These are phyloP conservation scores for Spinibarbus caldwelli DNA, from an alignment of 2,797 vertebrate species.

Conservation along the genomic window DNA sequence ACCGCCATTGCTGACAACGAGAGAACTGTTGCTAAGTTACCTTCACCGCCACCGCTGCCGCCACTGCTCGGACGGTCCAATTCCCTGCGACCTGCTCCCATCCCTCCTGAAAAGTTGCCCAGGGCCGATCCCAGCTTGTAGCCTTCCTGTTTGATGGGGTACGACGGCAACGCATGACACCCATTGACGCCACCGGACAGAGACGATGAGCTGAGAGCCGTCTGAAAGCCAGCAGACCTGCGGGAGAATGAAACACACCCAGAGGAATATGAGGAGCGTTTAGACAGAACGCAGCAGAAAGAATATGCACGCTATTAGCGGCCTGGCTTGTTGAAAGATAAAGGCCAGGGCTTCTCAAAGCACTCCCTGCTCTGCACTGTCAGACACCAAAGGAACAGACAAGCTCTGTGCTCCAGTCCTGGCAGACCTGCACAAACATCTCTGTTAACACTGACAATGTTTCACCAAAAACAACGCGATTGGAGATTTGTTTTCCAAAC, in stretches of 20 bases:
- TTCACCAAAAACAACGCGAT: background rate
- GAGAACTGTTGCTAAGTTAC: constrained; percentile 58
- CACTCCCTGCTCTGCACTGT: constrained; percentile 56
- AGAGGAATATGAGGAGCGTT: constrained; percentile 62
- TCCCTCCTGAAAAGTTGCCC: constrained; percentile 64
- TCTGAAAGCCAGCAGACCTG: constrained; percentile 84
- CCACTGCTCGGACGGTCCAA: constrained; percentile 70
- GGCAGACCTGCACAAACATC: constrained; percentile 18
- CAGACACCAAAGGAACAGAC: constrained; percentile 51
- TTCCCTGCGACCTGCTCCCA: constrained; percentile 75
- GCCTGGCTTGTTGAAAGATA: constrained; percentile 70
- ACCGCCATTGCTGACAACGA: constrained; percentile 75
- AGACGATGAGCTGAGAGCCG: constrained; percentile 73
- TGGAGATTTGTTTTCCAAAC: constrained; percentile 13
- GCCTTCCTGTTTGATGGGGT: constrained; percentile 92
- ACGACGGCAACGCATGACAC: constrained; percentile 71
- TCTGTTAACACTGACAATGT: constrained; percentile 28
- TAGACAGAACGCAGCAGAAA: constrained; percentile 62
- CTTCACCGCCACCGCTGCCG: constrained; percentile 37
- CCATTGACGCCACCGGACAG: constrained; percentile 73
- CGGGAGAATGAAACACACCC: constrained; percentile 59
- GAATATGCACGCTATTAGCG: constrained; percentile 71
- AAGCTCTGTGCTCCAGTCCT: constrained; percentile 53
- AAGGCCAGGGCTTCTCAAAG: constrained; percentile 51
- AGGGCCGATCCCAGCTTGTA: constrained; percentile 78